Evolutionary conservation across 2,797 vertebrate genomes (phyloP), one percentile per base, ranked within the genome.

Genomic region (Enteromius anoplus): DNA sequence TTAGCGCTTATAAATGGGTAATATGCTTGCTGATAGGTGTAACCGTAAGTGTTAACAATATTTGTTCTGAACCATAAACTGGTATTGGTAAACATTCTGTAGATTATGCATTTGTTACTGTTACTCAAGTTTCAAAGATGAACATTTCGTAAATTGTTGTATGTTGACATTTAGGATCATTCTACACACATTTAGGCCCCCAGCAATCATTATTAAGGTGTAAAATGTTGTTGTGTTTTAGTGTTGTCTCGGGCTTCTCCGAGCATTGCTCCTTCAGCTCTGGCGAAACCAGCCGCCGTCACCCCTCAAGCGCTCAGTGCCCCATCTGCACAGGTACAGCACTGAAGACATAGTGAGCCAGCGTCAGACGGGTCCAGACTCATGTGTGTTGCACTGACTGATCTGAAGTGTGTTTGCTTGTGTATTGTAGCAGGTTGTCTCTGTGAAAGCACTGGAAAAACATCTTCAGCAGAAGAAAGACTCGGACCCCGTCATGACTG

Each of bases 401-500:
- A 75, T 68, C n/a, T 26, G 23, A n/a, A 2, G 17, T 47, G 2
- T 84, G 29, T 60, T 0, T 65, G 15, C 29, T 9, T 65, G 60
- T 32, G 62, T 37, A 51, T 1, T 75, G n/a, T 10, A 83, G 23
- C 92, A 95, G 90, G 83, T 92, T 11, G 81, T 92, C 3, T 88
- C 91, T 17, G 87, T 91, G 60, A 95, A 93, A 82, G 85, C 89
- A 4, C 60, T 92, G 84, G 97, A 98, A 86, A 99, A 95, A 78
- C 96, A 95, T 82, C 81, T 93, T 2, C 95, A 95, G 84, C 95
- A 95, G 86, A 96, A 94, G 93, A 98, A 95, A 84, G 96, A 97
- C 19, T 90, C 94, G 0, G 96, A 99, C 87, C 97, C 97, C 5
- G 96, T 99, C 26, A 96, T 98, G 92, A 91, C 92, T 66, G 97